phyloP scores from a whole-genome alignment of 2,113 vertebrate species.

The Scortum barcoo region DNA sequence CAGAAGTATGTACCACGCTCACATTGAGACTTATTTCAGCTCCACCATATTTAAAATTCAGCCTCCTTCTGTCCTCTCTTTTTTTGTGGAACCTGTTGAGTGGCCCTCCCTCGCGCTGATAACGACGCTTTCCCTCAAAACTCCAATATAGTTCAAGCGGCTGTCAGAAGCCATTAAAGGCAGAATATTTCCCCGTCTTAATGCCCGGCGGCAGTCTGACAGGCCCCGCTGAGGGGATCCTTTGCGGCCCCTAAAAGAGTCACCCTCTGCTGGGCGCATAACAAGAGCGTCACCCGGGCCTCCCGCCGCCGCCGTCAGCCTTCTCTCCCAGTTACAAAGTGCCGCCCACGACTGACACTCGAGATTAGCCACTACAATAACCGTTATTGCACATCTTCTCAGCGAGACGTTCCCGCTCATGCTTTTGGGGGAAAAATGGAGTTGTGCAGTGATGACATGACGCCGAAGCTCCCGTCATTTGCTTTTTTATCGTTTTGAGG shows the following conservation, averaged over 20 bases:
- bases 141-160: slow-evolving; percentile 7
- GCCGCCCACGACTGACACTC: slow-evolving; percentile 30
- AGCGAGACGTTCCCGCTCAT: not conserved
- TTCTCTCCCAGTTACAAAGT: slow-evolving; percentile 21
- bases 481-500: not conserved
- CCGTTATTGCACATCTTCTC: slow-evolving; percentile 38
- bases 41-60: not conserved
- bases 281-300: slow-evolving; percentile 35
- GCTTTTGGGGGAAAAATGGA: slow-evolving; percentile 18
- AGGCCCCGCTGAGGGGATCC: slow-evolving; percentile 33
- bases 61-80: not conserved
- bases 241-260: slow-evolving; percentile 49
- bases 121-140: slow-evolving; percentile 35
- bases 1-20: not conserved
- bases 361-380: slow-evolving; percentile 44
- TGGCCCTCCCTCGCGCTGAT: not conserved
- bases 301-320: slow-evolving; percentile 20
- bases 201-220: slow-evolving; percentile 47
- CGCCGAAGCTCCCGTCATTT: accelerated
- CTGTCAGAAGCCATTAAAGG: slow-evolving; percentile 65
- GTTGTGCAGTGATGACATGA: not conserved
- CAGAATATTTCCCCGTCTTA: slow-evolving; percentile 17
- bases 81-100: slow-evolving; percentile 41
- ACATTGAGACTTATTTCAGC: too few species aligned
- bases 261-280: slow-evolving; percentile 60